Conservation (phyloP, 2,888 invertebrate genomes). For the Schizaphis graminum region DNA sequence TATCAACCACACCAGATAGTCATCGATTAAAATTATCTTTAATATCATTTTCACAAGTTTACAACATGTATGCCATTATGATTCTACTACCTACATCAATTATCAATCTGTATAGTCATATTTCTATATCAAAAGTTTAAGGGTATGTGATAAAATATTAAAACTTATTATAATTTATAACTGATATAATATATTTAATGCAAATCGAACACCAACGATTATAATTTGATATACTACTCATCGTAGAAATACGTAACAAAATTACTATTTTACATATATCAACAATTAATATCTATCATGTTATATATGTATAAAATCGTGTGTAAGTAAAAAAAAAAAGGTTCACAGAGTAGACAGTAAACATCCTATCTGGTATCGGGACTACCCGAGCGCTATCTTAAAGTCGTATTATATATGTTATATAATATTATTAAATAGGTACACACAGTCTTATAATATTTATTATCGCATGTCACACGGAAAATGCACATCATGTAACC, state of each 20-base stretch:
- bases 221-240: not conserved
- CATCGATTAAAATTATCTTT: not conserved
- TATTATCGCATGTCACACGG: constrained; percentile 4
- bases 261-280: not conserved
- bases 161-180: too few species aligned
- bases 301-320: not conserved
- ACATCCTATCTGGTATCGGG: not conserved
- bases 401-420: not conserved
- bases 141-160: not conserved
- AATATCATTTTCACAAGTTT: not conserved
- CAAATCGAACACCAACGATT: not conserved
- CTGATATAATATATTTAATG: not conserved
- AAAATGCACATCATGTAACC: constrained; percentile 18
- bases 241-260: not conserved
- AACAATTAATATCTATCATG: not conserved
- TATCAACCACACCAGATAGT: not conserved
- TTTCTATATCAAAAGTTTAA: not conserved
- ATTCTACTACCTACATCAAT: not conserved
- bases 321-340: not conserved
- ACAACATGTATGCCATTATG: not conserved
- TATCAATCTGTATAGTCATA: not conserved
- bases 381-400: not conserved
- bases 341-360: not conserved
- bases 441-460: not conserved
- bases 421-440: not conserved